A percentile compares a stretch with the other conserved stretches of the same genome.
phyloP scores from a whole-genome alignment of 2,888 invertebrate species.

The Diaperis boleti region DNA sequence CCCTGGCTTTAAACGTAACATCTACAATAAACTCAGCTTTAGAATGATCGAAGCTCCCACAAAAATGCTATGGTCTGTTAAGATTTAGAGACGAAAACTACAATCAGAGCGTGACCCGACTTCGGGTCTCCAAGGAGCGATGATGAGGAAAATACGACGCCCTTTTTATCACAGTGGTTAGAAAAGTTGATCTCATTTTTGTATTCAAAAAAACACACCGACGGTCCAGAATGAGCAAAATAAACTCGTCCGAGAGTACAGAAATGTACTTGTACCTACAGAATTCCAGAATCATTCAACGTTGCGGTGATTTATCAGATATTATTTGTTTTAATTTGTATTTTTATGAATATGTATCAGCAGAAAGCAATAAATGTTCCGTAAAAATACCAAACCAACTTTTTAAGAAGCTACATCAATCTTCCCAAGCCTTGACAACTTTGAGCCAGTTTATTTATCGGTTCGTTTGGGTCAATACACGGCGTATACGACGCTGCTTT shows the following conservation, averaged over 20 bases:
- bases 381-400: neutral
- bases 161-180: constrained; percentile 18
- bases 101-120: constrained; percentile 60
- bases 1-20: too few species aligned
- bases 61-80: constrained; percentile 56
- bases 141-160: constrained; percentile 35
- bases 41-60: constrained; percentile 57
- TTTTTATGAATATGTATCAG: neutral
- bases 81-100: constrained; percentile 59
- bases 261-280: too few species aligned
- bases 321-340: neutral
- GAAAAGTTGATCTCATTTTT: constrained; percentile 1
- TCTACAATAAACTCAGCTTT: constrained; percentile 43
- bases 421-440: neutral
- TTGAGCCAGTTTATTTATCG: neutral
- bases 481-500: neutral
- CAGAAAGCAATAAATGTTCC: neutral
- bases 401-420: neutral
- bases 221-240: too few species aligned
- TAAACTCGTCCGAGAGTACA: too few species aligned
- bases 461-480: neutral
- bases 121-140: constrained; percentile 47
- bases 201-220: too few species aligned
- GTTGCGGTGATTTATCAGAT: too few species aligned
- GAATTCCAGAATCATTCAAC: too few species aligned